Evolutionary conservation across 2,797 vertebrate genomes (phyloP).

Genomic region (Melopsittacus undulatus): DNA sequence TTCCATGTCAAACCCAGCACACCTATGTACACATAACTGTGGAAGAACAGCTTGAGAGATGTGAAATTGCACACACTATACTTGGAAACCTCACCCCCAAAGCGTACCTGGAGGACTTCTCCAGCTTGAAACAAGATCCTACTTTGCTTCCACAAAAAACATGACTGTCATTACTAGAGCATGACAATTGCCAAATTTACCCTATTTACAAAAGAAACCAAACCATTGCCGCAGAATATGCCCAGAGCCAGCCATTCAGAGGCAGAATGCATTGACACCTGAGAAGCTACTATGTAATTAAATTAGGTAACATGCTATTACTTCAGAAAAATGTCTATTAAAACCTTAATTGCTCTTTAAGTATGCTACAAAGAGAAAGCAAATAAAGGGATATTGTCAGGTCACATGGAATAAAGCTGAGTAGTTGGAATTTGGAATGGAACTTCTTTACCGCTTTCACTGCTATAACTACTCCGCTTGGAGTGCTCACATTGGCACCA

Average conservation of each 20-base stretch:
- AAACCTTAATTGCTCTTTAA: neutral
- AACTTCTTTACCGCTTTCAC: neutral
- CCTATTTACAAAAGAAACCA: neutral
- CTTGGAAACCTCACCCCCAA: neutral
- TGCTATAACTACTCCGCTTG: neutral
- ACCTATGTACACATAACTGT: neutral
- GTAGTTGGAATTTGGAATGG: neutral
- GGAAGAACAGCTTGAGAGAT: neutral
- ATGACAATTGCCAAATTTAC: neutral
- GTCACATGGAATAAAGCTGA: constrained; percentile 1
- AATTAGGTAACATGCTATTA: neutral
- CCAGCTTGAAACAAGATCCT: neutral
- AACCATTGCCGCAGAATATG: neutral
- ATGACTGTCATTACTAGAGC: neutral
- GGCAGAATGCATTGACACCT: neutral
- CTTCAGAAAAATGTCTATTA: neutral
- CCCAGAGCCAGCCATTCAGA: neutral
- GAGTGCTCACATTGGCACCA: neutral
- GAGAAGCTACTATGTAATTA: neutral
- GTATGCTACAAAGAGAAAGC: neutral
- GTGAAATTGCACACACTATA: neutral
- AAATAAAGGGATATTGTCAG: constrained; percentile 1
- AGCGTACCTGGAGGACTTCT: neutral
- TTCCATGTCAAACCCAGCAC: neutral
- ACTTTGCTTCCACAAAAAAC: neutral